A percentile compares a stretch with the other conserved stretches of the same genome.
Evolutionary conservation across 92 coral and sea anemone species (phyloP).

Genomic region (Diadumene lineata): DNA sequence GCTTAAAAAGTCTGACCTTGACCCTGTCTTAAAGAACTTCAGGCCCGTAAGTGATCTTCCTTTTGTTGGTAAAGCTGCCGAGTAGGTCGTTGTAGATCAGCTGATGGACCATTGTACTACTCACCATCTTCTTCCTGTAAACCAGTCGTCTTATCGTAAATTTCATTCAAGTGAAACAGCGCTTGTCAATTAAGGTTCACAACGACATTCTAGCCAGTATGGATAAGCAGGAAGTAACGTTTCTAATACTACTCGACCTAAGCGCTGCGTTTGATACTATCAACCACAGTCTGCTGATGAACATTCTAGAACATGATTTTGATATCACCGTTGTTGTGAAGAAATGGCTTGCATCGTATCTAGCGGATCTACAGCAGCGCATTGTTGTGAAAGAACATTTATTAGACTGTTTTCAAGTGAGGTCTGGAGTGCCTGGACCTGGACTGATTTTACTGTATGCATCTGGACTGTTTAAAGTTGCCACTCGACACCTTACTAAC

Average conservation of each 20-base stretch:
- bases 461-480: conserved; percentile 23
- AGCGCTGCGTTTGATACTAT: conserved; percentile 39
- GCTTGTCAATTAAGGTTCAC: conserved; percentile 41
- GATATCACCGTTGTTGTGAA: conserved; percentile 14
- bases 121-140: conserved; percentile 33
- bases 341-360: conserved; percentile 17
- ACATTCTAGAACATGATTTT: conserved; percentile 41
- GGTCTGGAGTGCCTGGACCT: conserved; percentile 32
- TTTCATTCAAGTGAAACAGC: conserved; percentile 47
- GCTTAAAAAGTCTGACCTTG: conserved; percentile 46
- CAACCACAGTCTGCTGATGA: conserved; percentile 24
- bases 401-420: conserved; percentile 11
- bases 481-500: conserved; percentile 30
- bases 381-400: conserved; percentile 23
- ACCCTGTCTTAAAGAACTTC: conserved; percentile 44
- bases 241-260: conserved; percentile 20
- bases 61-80: conserved; percentile 45
- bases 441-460: conserved; percentile 27
- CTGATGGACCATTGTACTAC: conserved; percentile 24
- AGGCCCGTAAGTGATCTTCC: conserved; percentile 58
- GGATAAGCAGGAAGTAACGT: conserved; percentile 49
- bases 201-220: conserved; percentile 41
- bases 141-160: conserved; percentile 34
- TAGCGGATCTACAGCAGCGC: conserved; percentile 3
- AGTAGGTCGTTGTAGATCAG: conserved; percentile 47